Base-by-base conservation (phyloP, 2,113 vertebrate genomes). In the Symphodus melops region DNA sequence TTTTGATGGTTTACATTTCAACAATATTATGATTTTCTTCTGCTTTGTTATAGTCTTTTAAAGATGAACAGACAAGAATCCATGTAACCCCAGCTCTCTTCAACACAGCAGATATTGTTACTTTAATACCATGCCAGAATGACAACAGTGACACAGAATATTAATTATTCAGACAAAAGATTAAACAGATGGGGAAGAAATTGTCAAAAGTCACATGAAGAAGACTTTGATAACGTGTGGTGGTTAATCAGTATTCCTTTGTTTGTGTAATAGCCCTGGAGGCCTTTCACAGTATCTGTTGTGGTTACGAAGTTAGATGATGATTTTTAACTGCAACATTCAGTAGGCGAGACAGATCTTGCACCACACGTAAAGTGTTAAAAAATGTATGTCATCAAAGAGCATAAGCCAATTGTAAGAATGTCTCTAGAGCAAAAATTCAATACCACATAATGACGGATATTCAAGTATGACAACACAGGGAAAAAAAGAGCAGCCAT, bases 191-290 rank as follows among this genome's bases (percentile, higher is more conserved):
- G 2, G 7, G 8, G 25, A 25, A 25, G 25, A 25, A 25, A 4
- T 55, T 49, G 21, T 49, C 63, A 61, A 4, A 61, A 56, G 21
- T 49, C 63, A 61, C 41, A 42, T 41, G 9, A 44, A 20, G 36
- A 17, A 16, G 46, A 17, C 44, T 11, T 33, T 13, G 8, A 44
- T 68, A 14, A 56, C 36, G 44, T 12, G 8, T 67, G 56, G 6
- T 44, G 39, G 10, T 49, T 36, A 42, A 73, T 60, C 37, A 5
- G 16, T 28, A 48, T 48, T 17, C 19, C 1, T 41, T 17, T 48
- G 14, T 44, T 3, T 42, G 41, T 44, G 14, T 48, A 14, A 17
- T 48, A 7, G 5, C 3, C 14, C 12, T 5, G 14, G 42, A 12
- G 16, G 5, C 28, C 28, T 33, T 25, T 2, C 25, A 4, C 4